phyloP scores from a whole-genome alignment of 2,888 invertebrate species.

The Tetragnatha montana region DNA sequence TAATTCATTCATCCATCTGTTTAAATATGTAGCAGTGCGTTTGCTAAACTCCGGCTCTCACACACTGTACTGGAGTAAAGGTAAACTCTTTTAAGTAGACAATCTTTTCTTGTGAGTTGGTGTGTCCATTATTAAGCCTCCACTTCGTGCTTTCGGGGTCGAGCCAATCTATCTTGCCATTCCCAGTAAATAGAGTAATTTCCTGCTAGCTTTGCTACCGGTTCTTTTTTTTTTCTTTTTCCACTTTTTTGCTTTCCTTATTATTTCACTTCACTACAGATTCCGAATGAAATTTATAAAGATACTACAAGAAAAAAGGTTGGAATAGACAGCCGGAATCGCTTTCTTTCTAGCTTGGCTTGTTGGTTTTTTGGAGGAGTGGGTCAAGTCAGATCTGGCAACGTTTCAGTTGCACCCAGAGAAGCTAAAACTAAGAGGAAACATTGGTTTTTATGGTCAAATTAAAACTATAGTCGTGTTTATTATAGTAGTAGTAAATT shows the following conservation, averaged over 20 bases:
- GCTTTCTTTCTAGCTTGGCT: not conserved
- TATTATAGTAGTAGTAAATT: no score
- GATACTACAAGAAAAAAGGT: constrained; percentile 14
- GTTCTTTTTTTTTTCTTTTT: not conserved
- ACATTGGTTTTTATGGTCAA: no score
- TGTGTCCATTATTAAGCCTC: constrained; percentile 40
- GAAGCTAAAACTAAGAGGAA: no score
- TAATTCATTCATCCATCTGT: not conserved
- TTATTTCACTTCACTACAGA: constrained; percentile 14
- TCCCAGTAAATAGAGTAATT: constrained; percentile 58
- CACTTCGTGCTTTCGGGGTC: constrained; percentile 18
- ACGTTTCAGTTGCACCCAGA: no score
- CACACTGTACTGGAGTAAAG: not conserved
- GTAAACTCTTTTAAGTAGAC: constrained; percentile 12
- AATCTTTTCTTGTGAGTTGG: not conserved
- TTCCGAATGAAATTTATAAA: constrained; percentile 36
- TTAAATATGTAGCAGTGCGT: not conserved
- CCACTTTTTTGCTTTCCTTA: constrained; percentile 11
- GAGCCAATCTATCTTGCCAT: constrained; percentile 35
- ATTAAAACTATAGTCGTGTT: no score
- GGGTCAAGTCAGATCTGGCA: not conserved
- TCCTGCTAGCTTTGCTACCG: constrained; percentile 43
- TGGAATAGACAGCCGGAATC: constrained; percentile 7
- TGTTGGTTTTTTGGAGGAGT: not conserved
- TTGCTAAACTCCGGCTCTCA: not conserved